phyloP scores from a whole-genome alignment of 2,113 vertebrate genomes.

The Meriones unguiculatus region DNA sequence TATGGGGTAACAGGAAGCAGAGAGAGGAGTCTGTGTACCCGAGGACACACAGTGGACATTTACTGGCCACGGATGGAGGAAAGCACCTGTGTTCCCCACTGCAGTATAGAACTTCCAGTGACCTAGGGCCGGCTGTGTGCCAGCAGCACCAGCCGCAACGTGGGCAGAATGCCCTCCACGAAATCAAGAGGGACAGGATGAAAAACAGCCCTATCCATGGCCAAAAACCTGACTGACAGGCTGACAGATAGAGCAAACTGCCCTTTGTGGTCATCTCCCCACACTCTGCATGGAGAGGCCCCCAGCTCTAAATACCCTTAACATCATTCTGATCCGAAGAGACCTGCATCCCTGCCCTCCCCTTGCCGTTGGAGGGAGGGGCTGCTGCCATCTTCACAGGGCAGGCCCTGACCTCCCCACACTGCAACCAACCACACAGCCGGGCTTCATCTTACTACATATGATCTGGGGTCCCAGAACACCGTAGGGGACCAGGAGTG shows the following conservation, averaged over 20 bases:
- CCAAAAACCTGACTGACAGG: neutral
- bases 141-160: neutral
- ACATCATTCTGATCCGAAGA: neutral
- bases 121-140: neutral
- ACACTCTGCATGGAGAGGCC: fast-evolving
- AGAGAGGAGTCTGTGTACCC: neutral
- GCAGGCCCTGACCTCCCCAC: too few species aligned
- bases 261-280: neutral
- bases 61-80: neutral
- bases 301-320: too few species aligned
- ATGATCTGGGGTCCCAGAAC: neutral
- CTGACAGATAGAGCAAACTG: neutral
- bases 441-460: neutral
- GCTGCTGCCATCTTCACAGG: neutral
- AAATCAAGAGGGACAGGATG: neutral
- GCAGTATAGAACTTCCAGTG: neutral
- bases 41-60: neutral
- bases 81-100: neutral
- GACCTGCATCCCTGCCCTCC: neutral
- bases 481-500: neutral
- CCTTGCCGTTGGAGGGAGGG: neutral
- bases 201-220: fast-evolving
- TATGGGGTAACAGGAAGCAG: neutral
- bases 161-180: neutral
- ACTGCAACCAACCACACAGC: neutral